Evolutionary conservation across 2,888 invertebrate species (phyloP).

Genomic region (Phasia obesa): DNA sequence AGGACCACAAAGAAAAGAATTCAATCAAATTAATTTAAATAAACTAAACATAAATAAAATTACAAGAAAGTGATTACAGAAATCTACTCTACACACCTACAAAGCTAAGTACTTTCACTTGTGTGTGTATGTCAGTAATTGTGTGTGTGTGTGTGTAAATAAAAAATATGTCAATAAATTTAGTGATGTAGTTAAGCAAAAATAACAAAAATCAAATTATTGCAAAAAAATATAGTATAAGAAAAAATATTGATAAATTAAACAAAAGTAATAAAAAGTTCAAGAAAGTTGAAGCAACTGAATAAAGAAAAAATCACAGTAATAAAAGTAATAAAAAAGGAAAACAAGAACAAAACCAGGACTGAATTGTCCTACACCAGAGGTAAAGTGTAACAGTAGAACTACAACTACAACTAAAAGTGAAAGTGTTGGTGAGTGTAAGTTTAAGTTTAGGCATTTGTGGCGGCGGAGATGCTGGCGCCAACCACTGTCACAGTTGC

Average conservation of each 20-base stretch:
- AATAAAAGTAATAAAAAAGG: slow-evolving; percentile 3
- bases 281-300: slow-evolving; percentile 30
- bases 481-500: slow-evolving; percentile 67
- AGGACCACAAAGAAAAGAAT: slow-evolving; percentile 7
- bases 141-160: slow-evolving; percentile 11
- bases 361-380: neutral
- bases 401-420: neutral
- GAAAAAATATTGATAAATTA: neutral
- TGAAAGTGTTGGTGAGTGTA: neutral
- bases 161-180: slow-evolving; percentile 36
- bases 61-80: too few relatives aligned
- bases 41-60: slow-evolving; percentile 12
- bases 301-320: neutral
- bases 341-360: neutral
- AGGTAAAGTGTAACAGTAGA: neutral
- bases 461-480: slow-evolving; percentile 70
- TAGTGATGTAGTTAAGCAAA: slow-evolving; percentile 10
- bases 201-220: slow-evolving; percentile 29
- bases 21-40: slow-evolving; percentile 57
- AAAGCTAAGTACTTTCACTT: too few relatives aligned
- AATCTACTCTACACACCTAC: too few relatives aligned
- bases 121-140: too few relatives aligned
- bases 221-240: neutral
- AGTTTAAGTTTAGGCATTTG: slow-evolving; percentile 21
- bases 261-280: slow-evolving; percentile 21